phyloP scores from a whole-genome alignment of 2,888 invertebrate species.

The Sarcophaga caerulescens region DNA sequence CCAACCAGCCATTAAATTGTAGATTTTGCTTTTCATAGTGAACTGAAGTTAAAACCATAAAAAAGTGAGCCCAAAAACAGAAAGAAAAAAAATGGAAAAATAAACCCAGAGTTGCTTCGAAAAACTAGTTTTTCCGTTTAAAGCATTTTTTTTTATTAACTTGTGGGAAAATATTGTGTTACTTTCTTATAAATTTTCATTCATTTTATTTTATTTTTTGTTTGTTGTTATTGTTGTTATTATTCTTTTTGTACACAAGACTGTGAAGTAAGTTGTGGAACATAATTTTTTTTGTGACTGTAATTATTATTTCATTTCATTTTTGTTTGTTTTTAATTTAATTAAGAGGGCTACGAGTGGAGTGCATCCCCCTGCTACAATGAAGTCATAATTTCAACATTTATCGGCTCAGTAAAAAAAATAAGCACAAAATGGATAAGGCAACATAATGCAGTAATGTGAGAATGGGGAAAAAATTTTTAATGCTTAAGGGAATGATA shows the following conservation, averaged over 20 bases:
- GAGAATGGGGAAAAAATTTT: too few species aligned
- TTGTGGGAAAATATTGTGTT: conserved; percentile 54
- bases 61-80: background rate
- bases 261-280: background rate
- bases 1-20: conserved; percentile 25
- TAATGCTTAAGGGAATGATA: too few species aligned
- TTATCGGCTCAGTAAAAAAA: conserved; percentile 28
- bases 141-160: background rate
- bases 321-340: conserved; percentile 40
- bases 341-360: conserved; percentile 33
- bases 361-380: conserved; percentile 6
- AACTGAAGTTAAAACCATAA: conserved; percentile 41
- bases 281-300: background rate
- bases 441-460: too few species aligned
- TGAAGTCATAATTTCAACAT: conserved; percentile 44
- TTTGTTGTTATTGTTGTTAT: background rate
- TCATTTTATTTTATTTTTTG: background rate
- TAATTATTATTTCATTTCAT: conserved; percentile 37
- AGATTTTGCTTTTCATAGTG: conserved; percentile 13
- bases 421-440: too few species aligned
- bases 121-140: conserved; percentile 47
- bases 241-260: too few species aligned
- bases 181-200: conserved; percentile 37
- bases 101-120: background rate
- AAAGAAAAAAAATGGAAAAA: background rate